A percentile compares a stretch with the other conserved stretches of the same genome.
Evolutionary conservation across 1,140 invertebrate genomes (phyloP).

Genomic region (Ceratosolen solmsi): DNA sequence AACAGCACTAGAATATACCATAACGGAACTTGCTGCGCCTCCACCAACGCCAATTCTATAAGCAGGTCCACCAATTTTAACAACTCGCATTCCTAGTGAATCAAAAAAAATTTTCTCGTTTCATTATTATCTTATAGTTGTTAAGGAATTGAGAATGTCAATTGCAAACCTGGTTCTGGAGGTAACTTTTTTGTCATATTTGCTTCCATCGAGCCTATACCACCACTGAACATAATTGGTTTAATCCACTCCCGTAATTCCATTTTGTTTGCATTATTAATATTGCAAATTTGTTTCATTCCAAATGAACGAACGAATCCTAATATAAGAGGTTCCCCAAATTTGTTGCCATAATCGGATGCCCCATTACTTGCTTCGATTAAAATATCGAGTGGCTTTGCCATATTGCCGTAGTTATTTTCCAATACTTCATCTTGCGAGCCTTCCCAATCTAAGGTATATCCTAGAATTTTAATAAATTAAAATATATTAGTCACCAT

Average conservation of each 20-base stretch:
- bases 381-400: constrained; percentile 87
- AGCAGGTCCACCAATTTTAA: constrained; percentile 97
- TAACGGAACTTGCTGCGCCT: constrained; percentile 95
- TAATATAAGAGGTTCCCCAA: constrained; percentile 94
- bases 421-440: constrained; percentile 13
- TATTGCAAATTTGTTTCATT: constrained; percentile 62
- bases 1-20: constrained; percentile 72
- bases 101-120: neutral
- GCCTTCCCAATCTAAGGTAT: constrained; percentile 92
- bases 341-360: constrained; percentile 99
- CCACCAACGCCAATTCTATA: constrained; percentile 98
- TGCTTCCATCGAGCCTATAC: constrained; percentile 92
- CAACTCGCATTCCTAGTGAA: constrained; percentile 83
- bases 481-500: too few species aligned
- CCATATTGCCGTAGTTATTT: constrained; percentile 83
- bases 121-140: neutral
- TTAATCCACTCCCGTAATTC: constrained; percentile 95
- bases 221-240: constrained; percentile 99
- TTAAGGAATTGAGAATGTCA: neutral
- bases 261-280: constrained; percentile 74
- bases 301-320: constrained; percentile 96
- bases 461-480: constrained; percentile 73
- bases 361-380: constrained; percentile 98
- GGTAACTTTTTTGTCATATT: constrained; percentile 82
- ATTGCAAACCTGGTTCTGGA: constrained; percentile 79